phyloP scores from a whole-genome alignment of 2,113 vertebrate species.

The Copsychus sechellarum region DNA sequence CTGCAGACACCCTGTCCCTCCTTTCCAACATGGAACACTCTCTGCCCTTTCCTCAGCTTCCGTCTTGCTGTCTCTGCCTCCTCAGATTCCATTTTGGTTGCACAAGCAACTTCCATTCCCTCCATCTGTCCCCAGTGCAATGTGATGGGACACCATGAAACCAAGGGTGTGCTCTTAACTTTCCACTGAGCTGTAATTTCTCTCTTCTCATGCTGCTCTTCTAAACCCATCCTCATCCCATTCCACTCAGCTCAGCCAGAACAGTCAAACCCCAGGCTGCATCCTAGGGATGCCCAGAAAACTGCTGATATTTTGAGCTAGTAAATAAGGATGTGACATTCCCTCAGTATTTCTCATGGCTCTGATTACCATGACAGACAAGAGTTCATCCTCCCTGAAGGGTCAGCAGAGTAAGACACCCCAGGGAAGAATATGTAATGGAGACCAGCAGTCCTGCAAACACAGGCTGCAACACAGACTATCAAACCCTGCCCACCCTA shows the following conservation, averaged over 20 bases:
- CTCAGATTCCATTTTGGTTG: neutral
- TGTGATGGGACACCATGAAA: slow-evolving; percentile 5
- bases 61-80: neutral
- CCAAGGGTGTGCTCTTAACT: neutral
- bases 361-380: neutral
- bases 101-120: slow-evolving; percentile 22
- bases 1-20: neutral
- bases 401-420: neutral
- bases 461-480: neutral
- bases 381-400: neutral
- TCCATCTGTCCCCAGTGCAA: slow-evolving; percentile 58
- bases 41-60: slow-evolving; percentile 18
- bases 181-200: neutral
- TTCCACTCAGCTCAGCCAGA: neutral
- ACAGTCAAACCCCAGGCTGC: neutral
- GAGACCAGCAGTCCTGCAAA: neutral
- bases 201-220: neutral
- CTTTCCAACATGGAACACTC: neutral
- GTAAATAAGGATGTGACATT: neutral
- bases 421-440: neutral
- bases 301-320: neutral
- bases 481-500: neutral
- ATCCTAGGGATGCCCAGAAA: neutral
- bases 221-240: neutral
- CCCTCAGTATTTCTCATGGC: neutral